These are phyloP conservation scores for Nebria brevicollis DNA, from an alignment of 2,888 invertebrate genomes.

Conservation along the genomic window DNA sequence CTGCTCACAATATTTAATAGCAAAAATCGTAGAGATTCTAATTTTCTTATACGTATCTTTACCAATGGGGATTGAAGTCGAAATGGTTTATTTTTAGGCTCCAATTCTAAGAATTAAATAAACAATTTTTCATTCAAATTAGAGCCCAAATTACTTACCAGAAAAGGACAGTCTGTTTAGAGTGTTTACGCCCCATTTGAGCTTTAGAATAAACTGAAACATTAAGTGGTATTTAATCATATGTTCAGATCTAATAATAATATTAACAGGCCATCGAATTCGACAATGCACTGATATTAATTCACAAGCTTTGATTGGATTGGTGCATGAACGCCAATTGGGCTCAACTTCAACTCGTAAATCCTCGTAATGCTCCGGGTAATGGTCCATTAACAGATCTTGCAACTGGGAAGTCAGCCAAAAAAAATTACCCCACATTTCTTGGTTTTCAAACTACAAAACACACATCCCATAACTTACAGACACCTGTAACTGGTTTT, in stretches of 20 bases:
- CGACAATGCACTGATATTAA: conserved; percentile 55
- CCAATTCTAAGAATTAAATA: conserved; percentile 53
- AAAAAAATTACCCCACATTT: conserved; percentile 57
- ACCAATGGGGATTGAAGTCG: conserved; percentile 20
- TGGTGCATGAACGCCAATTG: conserved; percentile 52
- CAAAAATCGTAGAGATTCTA: conserved; percentile 57
- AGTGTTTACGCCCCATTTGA: conserved; percentile 61
- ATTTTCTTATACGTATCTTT: conserved; percentile 46
- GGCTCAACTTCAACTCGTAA: conserved; percentile 55
- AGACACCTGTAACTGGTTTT: not conserved
- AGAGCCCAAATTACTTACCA: conserved; percentile 51
- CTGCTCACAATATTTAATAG: conserved; percentile 57
- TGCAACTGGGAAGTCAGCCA: conserved; percentile 59
- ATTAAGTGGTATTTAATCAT: conserved; percentile 56
- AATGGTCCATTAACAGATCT: conserved; percentile 59
- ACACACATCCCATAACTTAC: not conserved
- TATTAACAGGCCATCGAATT: conserved; percentile 59
- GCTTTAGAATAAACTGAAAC: conserved; percentile 59
- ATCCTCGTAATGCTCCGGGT: conserved; percentile 58
- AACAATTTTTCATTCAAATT: too few relatives aligned
- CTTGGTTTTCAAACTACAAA: conserved; percentile 28
- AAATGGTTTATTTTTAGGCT: conserved; percentile 49
- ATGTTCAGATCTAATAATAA: conserved; percentile 57
- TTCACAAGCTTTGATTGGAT: conserved; percentile 55
- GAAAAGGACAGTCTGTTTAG: conserved; percentile 57